Evolutionary conservation across 2,113 vertebrate species (phyloP), one percentile per base, ranked within the genome.

Genomic region (Rhinopomastus cyanomelas): DNA sequence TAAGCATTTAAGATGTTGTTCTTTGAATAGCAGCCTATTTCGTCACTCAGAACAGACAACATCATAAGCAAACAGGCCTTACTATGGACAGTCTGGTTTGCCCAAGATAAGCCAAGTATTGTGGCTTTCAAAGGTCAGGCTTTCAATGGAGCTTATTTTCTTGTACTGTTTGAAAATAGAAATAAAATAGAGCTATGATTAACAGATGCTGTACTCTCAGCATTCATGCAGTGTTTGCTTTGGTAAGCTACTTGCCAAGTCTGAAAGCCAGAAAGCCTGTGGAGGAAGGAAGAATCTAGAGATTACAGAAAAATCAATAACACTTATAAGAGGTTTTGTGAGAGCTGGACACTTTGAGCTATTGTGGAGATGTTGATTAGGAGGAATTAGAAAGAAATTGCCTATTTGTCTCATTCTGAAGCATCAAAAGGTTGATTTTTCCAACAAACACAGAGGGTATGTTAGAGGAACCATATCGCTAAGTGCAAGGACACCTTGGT

Each of bases 81-180:
- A 22, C 30, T 52, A 34, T 4, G 12, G 73, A 85, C 66, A 67
- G 46, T 90, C 42, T 10, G 59, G 30, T 83, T 91, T 17, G 46
- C 67, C 92, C 80, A 78, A 81, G 67, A 92, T 93, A 95, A 94
- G 62, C 68, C 49, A 89, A 82, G 48, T 92, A 95, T 46, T 81
- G 56, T 83, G 71, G 19, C 49, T 82, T 93, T 74, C 91, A 96
- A 97, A 97, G 90, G 76, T 96, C 95, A 95, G 16, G 49, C 11
- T 75, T 77, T 66, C 84, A 87, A 76, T 59, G 52, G 62, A 42
- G 52, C 83, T 61, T 93, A 83, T 88, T 96, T 74, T 87, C 11
- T 82, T 92, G 29, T 74, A 44, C 34, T 88, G 30, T 72, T 90
- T 95, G 78, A 95, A 96, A 95, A 92, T 21, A 87, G 77, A 88